These are phyloP conservation scores for Neosilurus hyrtlii DNA, from an alignment of 2,797 vertebrate genomes.

Conservation along the genomic window DNA sequence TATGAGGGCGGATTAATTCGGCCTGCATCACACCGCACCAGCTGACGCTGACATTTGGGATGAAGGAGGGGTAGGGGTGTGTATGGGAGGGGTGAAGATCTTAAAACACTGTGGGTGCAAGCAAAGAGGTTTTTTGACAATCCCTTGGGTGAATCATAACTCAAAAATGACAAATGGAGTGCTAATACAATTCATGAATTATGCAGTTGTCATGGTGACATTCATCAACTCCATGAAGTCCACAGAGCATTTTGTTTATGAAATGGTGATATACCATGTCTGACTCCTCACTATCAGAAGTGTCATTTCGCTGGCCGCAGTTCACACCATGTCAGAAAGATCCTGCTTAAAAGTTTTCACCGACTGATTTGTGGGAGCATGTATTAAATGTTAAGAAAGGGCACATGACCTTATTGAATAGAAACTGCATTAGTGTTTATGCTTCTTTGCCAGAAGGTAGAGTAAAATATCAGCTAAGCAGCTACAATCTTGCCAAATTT, in stretches of 20 bases:
- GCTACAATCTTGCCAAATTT: constrained; percentile 40
- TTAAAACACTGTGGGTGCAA: constrained; percentile 48
- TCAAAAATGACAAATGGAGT: constrained; percentile 75
- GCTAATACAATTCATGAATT: constrained; percentile 81
- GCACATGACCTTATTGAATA: not conserved
- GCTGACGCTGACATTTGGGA: constrained; percentile 55
- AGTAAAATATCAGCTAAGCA: constrained; percentile 39
- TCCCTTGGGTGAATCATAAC: constrained; percentile 70
- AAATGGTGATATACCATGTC: constrained; percentile 72
- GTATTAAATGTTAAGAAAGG: constrained; percentile 15
- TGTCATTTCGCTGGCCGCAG: constrained; percentile 34
- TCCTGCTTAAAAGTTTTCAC: constrained; percentile 30
- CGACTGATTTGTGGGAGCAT: constrained; percentile 18
- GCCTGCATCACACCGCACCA: constrained; percentile 44
- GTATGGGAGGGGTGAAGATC: constrained; percentile 38
- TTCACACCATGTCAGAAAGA: constrained; percentile 26
- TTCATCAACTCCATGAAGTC: constrained; percentile 74
- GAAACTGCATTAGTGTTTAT: not conserved
- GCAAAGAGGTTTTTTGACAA: constrained; percentile 53
- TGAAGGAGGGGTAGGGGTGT: constrained; percentile 28
- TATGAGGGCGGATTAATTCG: constrained; percentile 57
- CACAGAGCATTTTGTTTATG: constrained; percentile 70
- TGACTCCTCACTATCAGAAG: constrained; percentile 41
- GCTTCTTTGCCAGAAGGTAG: constrained; percentile 8
- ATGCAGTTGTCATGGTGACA: constrained; percentile 80